A percentile compares a stretch with the other conserved stretches of the same genome.
Evolutionary conservation across 2,113 vertebrate species (phyloP).

Genomic region (Apus apus): DNA sequence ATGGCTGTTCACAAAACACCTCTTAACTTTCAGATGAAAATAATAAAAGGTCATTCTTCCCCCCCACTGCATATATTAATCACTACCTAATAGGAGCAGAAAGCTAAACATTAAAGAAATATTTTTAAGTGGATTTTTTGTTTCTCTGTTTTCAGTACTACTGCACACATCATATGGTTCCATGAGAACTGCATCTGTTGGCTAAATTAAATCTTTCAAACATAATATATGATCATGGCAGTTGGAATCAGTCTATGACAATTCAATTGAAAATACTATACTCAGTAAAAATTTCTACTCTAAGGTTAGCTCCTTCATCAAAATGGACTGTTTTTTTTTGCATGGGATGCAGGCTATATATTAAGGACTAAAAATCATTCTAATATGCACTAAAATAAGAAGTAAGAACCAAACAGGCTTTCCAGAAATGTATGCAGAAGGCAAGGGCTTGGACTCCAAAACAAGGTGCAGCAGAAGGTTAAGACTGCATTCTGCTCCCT

Average conservation of each 20-base stretch:
- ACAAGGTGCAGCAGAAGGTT: background rate
- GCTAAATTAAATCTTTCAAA: slow-evolving; percentile 73
- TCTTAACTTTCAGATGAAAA: slow-evolving; percentile 70
- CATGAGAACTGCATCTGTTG: slow-evolving; percentile 25
- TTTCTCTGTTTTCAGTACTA: background rate
- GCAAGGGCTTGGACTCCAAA: background rate
- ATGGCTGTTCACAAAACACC: slow-evolving; percentile 46
- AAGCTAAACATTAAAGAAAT: slow-evolving; percentile 42
- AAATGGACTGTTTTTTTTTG: slow-evolving; percentile 4
- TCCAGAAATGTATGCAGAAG: background rate
- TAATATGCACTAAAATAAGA: background rate
- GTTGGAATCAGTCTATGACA: slow-evolving; percentile 61
- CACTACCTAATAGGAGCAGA: slow-evolving; percentile 65
- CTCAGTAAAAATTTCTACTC: background rate
- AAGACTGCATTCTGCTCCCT: background rate
- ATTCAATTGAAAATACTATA: slow-evolving; percentile 38
- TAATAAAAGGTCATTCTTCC: slow-evolving; percentile 29
- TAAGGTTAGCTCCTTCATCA: slow-evolving; percentile 14
- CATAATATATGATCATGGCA: slow-evolving; percentile 31
- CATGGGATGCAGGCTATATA: background rate
- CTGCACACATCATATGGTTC: background rate
- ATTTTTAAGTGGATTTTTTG: slow-evolving; percentile 49
- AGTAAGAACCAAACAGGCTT: background rate
- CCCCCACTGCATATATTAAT: slow-evolving; percentile 68
- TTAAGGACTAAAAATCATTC: background rate